These are phyloP conservation scores for Chitala chitala DNA, from an alignment of 2,113 vertebrate species.

Conservation along the genomic window DNA sequence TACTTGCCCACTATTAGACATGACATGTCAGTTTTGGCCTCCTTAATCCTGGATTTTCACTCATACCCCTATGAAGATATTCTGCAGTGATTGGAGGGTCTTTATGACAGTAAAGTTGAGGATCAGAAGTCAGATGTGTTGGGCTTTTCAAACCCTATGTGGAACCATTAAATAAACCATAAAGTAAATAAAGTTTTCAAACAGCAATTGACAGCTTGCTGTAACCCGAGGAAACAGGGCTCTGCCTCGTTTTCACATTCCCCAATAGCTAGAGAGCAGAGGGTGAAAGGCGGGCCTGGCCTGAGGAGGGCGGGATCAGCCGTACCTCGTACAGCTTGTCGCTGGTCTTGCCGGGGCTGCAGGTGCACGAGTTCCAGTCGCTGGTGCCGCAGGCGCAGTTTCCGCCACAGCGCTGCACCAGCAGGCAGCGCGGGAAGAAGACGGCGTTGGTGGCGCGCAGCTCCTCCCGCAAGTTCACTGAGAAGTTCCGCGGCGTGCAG, in stretches of 20 bases:
- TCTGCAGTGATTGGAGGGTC: no score
- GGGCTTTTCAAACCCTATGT: no score
- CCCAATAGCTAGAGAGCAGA: background rate
- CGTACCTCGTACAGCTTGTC: conserved; percentile 86
- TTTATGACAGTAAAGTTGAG: no score
- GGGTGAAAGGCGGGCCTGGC: background rate
- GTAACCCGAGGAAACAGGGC: no score
- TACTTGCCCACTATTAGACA: no score
- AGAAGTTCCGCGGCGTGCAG: conserved; percentile 90
- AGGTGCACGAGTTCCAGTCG: conserved; percentile 81
- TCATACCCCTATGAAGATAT: no score
- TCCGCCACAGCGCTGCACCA: conserved; percentile 89
- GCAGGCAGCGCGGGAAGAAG: conserved; percentile 92
- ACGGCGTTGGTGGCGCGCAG: conserved; percentile 76
- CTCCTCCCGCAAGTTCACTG: conserved; percentile 86
- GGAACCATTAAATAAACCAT: no score
- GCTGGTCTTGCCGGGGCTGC: conserved; percentile 73
- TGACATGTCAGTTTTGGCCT: no score
- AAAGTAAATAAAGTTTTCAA: no score
- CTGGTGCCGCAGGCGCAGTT: conserved; percentile 85
- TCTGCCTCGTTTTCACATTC: background rate
- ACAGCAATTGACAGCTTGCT: no score
- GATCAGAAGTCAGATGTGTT: no score
- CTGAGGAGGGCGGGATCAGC: background rate
- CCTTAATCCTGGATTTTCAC: no score